These are phyloP conservation scores for Tetramorium simillimum DNA, from an alignment of 1,140 invertebrate genomes.

Conservation along the genomic window DNA sequence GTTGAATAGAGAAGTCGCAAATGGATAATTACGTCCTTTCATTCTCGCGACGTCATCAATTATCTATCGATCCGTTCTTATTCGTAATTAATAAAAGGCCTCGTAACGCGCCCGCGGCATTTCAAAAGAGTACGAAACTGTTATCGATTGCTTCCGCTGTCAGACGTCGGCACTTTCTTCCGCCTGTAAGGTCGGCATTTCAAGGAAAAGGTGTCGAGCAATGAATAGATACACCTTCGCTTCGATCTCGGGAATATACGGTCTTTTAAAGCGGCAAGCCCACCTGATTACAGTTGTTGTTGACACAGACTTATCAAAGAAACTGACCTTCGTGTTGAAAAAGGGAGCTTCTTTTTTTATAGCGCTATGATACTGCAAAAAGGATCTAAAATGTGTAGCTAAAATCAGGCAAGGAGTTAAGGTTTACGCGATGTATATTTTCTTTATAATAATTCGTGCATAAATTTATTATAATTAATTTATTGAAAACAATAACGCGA, in stretches of 20 bases:
- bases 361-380: neutral
- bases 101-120: neutral
- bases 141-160: slow-evolving; percentile 39
- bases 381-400: neutral
- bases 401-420: neutral
- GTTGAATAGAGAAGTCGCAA: neutral
- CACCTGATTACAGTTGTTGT: slow-evolving; percentile 48
- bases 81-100: slow-evolving; percentile 22
- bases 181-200: neutral
- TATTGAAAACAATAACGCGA: neutral
- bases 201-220: slow-evolving; percentile 39
- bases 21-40: slow-evolving; percentile 3
- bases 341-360: neutral
- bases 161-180: slow-evolving; percentile 24
- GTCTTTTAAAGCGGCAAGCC: slow-evolving; percentile 20
- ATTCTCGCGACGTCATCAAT: neutral
- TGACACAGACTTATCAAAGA: slow-evolving; percentile 48
- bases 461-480: neutral
- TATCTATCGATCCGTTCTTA: slow-evolving; percentile 4
- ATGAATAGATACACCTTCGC: slow-evolving; percentile 49
- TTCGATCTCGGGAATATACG: slow-evolving; percentile 11
- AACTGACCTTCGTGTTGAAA: neutral
- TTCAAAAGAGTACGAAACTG: slow-evolving; percentile 8
- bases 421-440: neutral
- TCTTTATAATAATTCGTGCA: neutral